Percentiles rank a stretch among this genome's conserved stretches.
Conservation (phyloP, 2,888 invertebrate genomes). For the Drosophila anomalipes region DNA sequence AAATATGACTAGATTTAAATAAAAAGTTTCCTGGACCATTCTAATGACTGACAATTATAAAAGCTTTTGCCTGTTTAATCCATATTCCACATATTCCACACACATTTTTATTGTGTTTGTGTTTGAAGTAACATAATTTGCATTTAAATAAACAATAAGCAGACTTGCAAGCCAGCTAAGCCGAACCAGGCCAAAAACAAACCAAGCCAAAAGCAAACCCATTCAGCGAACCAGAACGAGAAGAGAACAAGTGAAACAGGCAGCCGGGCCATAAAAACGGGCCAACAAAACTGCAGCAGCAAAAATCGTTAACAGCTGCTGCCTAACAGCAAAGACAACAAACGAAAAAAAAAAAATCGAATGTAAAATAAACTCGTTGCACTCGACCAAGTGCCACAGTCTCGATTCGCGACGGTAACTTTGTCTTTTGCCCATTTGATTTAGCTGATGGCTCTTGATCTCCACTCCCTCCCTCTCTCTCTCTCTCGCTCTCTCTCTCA, state of each 20-base stretch:
- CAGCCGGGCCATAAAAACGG: constrained; percentile 50
- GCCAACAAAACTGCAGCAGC: constrained; percentile 42
- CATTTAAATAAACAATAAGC: constrained; percentile 43
- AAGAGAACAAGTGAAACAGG: constrained; percentile 63
- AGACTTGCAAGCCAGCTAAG: constrained; percentile 35
- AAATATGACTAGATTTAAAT: neutral
- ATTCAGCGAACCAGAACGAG: constrained; percentile 44
- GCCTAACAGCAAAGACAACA: constrained; percentile 36
- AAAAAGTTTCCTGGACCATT: neutral
- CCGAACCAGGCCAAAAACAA: constrained; percentile 39
- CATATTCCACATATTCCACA: neutral
- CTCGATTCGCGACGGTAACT: constrained; percentile 15
- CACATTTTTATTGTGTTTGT: neutral
- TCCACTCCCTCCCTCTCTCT: constrained; percentile 9
- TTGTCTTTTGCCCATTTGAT: constrained; percentile 19
- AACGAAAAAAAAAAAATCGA: constrained; percentile 13
- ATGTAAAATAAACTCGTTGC: constrained; percentile 58
- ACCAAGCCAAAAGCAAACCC: constrained; percentile 27
- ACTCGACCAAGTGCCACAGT: constrained; percentile 57
- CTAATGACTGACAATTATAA: neutral
- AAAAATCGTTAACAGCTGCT: constrained; percentile 45
- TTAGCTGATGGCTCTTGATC: constrained; percentile 31
- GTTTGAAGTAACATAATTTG: constrained; percentile 41
- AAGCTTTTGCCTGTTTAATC: neutral
- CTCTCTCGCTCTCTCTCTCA: neutral